These are phyloP conservation scores for Carcharodon carcharias DNA, from an alignment of 2,797 vertebrate genomes.

Conservation along the genomic window DNA sequence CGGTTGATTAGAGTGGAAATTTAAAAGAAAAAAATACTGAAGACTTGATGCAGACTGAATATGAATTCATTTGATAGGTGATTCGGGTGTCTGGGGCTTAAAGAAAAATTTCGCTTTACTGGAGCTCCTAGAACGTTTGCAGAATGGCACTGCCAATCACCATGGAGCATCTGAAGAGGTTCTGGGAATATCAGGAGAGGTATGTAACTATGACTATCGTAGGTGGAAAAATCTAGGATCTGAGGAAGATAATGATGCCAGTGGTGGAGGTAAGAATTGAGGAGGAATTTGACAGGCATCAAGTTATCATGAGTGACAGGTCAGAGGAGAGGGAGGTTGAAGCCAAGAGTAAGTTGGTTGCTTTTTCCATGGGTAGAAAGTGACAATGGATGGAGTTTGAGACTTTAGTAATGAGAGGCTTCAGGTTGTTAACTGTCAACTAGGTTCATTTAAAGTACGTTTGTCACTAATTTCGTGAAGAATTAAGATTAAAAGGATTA, in stretches of 20 bases:
- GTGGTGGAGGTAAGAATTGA: too few relatives aligned
- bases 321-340: not conserved
- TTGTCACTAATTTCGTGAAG: too few relatives aligned
- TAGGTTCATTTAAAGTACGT: too few relatives aligned
- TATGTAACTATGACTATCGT: constrained; percentile 49
- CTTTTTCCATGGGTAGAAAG: too few relatives aligned
- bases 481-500: too few relatives aligned
- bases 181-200: constrained; percentile 84
- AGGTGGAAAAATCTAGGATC: not conserved
- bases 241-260: not conserved
- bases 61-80: constrained; percentile 60
- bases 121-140: constrained; percentile 87
- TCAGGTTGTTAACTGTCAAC: too few relatives aligned
- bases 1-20: not conserved
- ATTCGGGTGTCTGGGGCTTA: constrained; percentile 95
- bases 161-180: constrained; percentile 76
- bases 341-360: too few relatives aligned
- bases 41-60: not conserved
- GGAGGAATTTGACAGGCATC: not conserved
- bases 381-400: too few relatives aligned
- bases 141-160: constrained; percentile 85
- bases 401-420: too few relatives aligned
- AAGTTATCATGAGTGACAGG: not conserved
- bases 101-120: constrained; percentile 98
- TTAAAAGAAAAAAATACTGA: not conserved